These are phyloP conservation scores for Propithecus coquereli DNA, from an alignment of 2,113 vertebrate species.

Conservation along the genomic window DNA sequence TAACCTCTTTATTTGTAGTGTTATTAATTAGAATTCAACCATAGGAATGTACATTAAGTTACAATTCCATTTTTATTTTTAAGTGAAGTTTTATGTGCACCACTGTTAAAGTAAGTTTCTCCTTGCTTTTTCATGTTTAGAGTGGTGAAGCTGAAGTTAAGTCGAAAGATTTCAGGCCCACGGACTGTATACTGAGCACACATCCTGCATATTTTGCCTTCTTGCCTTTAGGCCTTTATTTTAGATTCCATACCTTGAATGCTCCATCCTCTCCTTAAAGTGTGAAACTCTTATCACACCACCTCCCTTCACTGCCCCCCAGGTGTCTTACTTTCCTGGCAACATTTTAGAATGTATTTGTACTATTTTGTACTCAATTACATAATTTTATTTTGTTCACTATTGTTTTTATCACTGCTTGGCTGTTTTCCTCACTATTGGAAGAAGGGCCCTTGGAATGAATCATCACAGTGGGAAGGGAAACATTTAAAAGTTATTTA, in stretches of 20 bases:
- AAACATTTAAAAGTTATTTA: neutral
- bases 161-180: neutral
- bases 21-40: neutral
- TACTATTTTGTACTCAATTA: neutral
- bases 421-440: neutral
- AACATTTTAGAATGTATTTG: neutral
- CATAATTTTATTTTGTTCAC: neutral
- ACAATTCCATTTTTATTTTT: neutral
- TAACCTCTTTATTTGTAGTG: neutral
- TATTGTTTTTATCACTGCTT: neutral
- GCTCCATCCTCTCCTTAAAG: neutral
- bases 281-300: neutral
- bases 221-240: neutral
- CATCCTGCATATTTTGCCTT: neutral
- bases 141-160: neutral
- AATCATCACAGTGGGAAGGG: neutral
- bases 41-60: neutral
- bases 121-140: neutral
- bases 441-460: neutral
- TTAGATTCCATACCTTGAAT: neutral
- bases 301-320: neutral
- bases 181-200: neutral
- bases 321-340: neutral
- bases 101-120: neutral
- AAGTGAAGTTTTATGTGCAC: neutral